phyloP scores from a whole-genome alignment of 2,797 vertebrate genomes.

The Cossypha niveicapilla region DNA sequence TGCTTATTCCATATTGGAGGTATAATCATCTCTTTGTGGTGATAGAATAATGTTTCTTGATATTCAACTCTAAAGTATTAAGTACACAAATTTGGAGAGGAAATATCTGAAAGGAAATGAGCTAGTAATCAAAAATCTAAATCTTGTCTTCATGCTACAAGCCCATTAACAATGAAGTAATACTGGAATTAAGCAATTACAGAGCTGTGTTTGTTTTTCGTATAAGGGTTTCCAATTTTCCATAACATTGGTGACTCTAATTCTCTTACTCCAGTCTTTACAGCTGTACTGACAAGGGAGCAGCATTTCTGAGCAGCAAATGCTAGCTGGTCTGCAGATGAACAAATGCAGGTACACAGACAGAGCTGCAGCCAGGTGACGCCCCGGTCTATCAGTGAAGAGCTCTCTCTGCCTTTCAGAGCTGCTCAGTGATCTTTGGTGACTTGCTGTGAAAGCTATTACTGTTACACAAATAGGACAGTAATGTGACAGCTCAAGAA shows the following conservation, averaged over 20 bases:
- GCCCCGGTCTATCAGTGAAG: neutral
- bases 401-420: neutral
- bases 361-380: neutral
- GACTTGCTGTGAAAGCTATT: neutral
- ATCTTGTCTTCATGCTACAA: neutral
- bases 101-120: neutral
- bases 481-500: neutral
- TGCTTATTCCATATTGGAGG: neutral
- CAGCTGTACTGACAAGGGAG: neutral
- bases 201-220: neutral
- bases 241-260: neutral
- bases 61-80: neutral
- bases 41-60: neutral
- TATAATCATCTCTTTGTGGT: neutral
- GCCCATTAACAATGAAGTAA: neutral
- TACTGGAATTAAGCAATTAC: neutral
- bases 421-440: neutral
- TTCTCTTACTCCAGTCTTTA: neutral
- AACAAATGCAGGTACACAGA: neutral
- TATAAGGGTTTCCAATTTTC: neutral
- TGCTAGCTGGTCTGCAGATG: neutral
- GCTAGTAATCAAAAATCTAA: neutral
- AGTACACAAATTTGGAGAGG: neutral
- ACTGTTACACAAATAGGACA: neutral
- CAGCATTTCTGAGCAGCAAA: neutral